Percentiles rank a stretch among this genome's conserved stretches.
Conservation (phyloP, 2,797 vertebrate genomes). For the Allobates femoralis region DNA sequence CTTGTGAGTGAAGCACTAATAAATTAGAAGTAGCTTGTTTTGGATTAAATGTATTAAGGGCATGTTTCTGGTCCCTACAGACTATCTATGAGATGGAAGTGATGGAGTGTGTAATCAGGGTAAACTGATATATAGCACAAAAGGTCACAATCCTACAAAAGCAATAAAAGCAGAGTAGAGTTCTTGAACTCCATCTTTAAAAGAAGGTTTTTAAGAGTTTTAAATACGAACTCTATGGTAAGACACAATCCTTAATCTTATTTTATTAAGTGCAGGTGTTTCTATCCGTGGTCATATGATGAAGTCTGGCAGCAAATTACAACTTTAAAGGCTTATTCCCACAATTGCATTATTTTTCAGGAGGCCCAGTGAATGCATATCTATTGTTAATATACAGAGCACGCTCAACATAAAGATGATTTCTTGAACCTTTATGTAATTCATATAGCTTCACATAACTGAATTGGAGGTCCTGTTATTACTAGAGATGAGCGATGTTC, state of each 20-base stretch:
- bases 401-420: no score
- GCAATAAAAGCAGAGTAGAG: background rate
- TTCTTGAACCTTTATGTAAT: no score
- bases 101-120: constrained; percentile 26
- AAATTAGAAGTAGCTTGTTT: constrained; percentile 57
- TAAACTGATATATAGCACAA: constrained; percentile 39
- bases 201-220: constrained; percentile 25
- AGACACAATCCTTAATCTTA: background rate
- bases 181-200: constrained; percentile 31
- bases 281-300: background rate
- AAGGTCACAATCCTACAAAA: constrained; percentile 31
- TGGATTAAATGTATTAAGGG: constrained; percentile 59
- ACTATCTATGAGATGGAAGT: constrained; percentile 49
- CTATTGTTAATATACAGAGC: no score
- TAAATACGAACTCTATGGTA: constrained; percentile 38
- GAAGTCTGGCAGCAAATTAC: background rate
- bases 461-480: no score
- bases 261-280: background rate
- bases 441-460: no score
- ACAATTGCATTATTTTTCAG: no score
- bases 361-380: no score
- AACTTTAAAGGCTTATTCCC: background rate
- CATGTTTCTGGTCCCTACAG: constrained; percentile 54
- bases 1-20: constrained; percentile 53
- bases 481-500: no score